Evolutionary conservation across 2,113 vertebrate genomes (phyloP).

Genomic region (Burhinus oedicnemus): DNA sequence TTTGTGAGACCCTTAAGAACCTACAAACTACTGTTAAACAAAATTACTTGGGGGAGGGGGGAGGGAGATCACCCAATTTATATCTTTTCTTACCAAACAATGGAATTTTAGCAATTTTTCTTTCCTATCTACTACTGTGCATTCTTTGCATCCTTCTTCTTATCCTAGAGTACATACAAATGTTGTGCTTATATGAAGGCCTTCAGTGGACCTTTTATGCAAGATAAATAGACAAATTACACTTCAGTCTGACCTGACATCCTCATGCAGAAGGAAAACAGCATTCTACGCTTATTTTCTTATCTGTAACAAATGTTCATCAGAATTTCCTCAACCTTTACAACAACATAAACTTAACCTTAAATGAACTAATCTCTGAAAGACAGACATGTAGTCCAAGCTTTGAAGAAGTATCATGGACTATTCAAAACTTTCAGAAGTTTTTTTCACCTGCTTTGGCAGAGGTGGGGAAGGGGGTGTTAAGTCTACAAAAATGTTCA

Average conservation of each 20-base stretch:
- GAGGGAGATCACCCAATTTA: background rate
- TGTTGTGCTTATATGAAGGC: background rate
- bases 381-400: background rate
- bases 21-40: background rate
- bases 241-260: background rate
- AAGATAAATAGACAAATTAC: background rate
- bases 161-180: background rate
- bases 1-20: background rate
- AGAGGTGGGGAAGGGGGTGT: fast-evolving
- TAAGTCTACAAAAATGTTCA: background rate
- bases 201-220: background rate
- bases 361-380: background rate
- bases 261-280: background rate
- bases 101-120: background rate
- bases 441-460: background rate
- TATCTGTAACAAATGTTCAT: background rate
- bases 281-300: background rate
- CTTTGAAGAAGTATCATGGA: background rate
- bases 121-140: background rate
- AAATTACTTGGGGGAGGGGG: background rate
- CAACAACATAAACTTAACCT: background rate
- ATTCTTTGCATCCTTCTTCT: background rate
- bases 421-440: background rate
- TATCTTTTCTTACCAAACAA: background rate
- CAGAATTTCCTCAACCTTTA: background rate